Base-by-base conservation (phyloP, 2,113 vertebrate genomes). In the Pituophis catenifer region DNA sequence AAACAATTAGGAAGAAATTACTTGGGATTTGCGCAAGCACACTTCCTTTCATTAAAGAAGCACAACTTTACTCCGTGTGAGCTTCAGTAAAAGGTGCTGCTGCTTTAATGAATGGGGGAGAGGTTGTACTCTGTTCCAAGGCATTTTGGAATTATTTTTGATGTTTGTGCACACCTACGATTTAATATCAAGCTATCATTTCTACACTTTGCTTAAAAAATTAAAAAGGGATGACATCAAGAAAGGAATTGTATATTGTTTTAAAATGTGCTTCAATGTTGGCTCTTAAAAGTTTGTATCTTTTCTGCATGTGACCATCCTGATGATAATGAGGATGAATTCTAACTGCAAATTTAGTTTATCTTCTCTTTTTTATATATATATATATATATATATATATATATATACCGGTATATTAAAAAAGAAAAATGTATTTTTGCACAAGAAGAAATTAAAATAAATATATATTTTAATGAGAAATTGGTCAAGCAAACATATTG, bases 341-440 rank as follows among this genome's bases (percentile, higher is more conserved):
- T 0, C 65, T 90, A 89, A 94, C 50, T 53, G 26, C 53, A 88
- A 0, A 91, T 55, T 93, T 94, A 58, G 90, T 94, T 90, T 94
- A 94, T 70, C 50, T 86, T 58, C 65, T 89, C 89, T 90, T 96
- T 96, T 96, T 92, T n/a, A n/a, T n/a, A n/a, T n/a, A 1, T 38
- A 38, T 38, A 89, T 95, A 94, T 95, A 70, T 85, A 52, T 94
- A 94, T 92, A 38, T 38, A 38, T 38, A 38, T 38, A 38, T 44
- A 93, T 21, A 57, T 21, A 58, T 21, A 21, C 48, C 48, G 6
- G 48, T 59, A 24, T 55, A 55, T 55, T 13, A 55, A 91, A 93
- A 86, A 90, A 88, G n/a, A 92, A 94, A 26, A 90, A 23, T 90
- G 2, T 96, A 96, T 94, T 97, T 97, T 97, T 97, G 94, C 93